Conservation (phyloP, 2,113 vertebrate genomes). For the Clinocottus analis region DNA sequence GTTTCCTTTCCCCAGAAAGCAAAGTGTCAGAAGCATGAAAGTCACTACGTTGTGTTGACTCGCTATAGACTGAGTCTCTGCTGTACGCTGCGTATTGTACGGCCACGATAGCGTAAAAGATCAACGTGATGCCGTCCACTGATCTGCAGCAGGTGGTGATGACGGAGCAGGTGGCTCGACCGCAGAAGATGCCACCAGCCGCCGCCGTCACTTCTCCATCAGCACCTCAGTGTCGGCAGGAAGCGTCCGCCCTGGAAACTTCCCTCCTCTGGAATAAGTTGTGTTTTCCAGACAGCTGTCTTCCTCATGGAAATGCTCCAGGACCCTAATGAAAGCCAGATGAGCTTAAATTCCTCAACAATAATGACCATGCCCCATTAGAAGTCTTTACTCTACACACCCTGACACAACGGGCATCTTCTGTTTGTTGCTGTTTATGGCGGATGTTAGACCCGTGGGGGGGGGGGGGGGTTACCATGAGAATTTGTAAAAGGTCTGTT, state of each 20-base stretch:
- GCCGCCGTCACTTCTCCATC: slow-evolving; percentile 41
- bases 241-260: slow-evolving; percentile 67
- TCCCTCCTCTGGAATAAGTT: slow-evolving; percentile 49
- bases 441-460: slow-evolving; percentile 43
- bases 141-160: slow-evolving; percentile 11
- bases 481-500: slow-evolving; percentile 51
- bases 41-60: background rate
- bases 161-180: slow-evolving; percentile 40
- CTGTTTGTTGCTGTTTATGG: slow-evolving; percentile 28
- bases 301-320: slow-evolving; percentile 57
- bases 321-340: slow-evolving; percentile 72
- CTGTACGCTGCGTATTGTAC: background rate
- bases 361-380: slow-evolving; percentile 67
- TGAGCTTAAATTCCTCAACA: slow-evolving; percentile 66
- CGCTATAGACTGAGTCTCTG: too few species aligned
- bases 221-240: slow-evolving; percentile 14
- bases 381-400: slow-evolving; percentile 46
- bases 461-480: slow-evolving; percentile 58
- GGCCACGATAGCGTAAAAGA: background rate
- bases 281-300: slow-evolving; percentile 67
- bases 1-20: background rate
- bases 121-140: too few species aligned
- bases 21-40: background rate
- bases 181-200: background rate
- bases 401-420: slow-evolving; percentile 39